Percentiles rank a stretch among this genome's conserved stretches.
Evolutionary conservation across 2,888 invertebrate genomes (phyloP).

Genomic region (Pollenia amentaria): DNA sequence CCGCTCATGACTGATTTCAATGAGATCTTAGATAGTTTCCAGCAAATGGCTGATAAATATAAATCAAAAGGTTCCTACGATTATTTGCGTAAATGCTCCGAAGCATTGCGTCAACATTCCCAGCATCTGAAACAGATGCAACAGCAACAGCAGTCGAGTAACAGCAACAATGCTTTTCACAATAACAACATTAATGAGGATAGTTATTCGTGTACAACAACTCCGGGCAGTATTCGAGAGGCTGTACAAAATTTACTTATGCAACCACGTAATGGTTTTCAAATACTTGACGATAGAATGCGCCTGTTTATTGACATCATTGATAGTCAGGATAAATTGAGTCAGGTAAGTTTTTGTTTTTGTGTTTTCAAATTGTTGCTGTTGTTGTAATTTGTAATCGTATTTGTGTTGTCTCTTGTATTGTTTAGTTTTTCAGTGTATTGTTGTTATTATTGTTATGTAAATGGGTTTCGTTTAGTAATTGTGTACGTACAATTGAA

Average conservation of each 20-base stretch:
- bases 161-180: constrained; percentile 67
- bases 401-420: not conserved
- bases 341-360: constrained; percentile 87
- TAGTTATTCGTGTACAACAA: constrained; percentile 84
- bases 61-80: constrained; percentile 84
- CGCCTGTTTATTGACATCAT: constrained; percentile 92
- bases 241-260: constrained; percentile 89
- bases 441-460: constrained; percentile 5
- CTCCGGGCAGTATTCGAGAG: constrained; percentile 88
- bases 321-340: constrained; percentile 92
- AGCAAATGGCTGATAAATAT: constrained; percentile 84
- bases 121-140: constrained; percentile 82
- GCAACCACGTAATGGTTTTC: constrained; percentile 90
- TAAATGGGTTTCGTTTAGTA: constrained; percentile 18
- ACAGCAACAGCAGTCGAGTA: constrained; percentile 74
- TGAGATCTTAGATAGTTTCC: constrained; percentile 84
- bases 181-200: constrained; percentile 77
- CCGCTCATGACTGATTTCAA: constrained; percentile 83
- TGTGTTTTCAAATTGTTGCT: not conserved
- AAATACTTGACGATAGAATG: constrained; percentile 91
- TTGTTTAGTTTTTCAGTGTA: not conserved
- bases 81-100: constrained; percentile 84
- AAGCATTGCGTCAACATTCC: constrained; percentile 84
- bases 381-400: not conserved
- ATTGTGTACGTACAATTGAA: not conserved